Evolutionary conservation across 2,797 vertebrate genomes (phyloP).

Genomic region (Cygnus olor): DNA sequence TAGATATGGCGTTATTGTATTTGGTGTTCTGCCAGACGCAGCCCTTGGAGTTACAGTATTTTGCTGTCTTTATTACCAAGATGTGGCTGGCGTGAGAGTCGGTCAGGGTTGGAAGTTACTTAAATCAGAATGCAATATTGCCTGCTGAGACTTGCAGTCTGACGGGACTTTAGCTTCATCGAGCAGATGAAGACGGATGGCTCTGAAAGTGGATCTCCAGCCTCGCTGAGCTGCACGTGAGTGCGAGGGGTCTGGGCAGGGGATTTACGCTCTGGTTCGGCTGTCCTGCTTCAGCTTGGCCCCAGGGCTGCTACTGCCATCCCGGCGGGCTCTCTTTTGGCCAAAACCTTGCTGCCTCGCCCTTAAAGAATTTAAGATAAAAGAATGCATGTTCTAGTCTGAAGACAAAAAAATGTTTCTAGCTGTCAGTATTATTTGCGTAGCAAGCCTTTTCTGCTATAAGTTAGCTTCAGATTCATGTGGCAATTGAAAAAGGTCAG

Average conservation of each 20-base stretch:
- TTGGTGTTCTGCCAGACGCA: neutral
- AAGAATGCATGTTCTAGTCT: neutral
- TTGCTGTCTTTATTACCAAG: neutral
- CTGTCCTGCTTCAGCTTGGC: neutral
- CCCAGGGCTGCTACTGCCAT: neutral
- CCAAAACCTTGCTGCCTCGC: neutral
- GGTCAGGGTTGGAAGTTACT: neutral
- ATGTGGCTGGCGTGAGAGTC: neutral
- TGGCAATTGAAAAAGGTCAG: neutral
- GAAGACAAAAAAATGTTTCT: neutral
- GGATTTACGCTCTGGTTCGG: neutral
- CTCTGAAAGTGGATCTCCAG: neutral
- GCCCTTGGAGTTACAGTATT: neutral
- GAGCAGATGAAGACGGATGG: slow-evolving; percentile 25
- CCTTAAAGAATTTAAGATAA: slow-evolving; percentile 25
- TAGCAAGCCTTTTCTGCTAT: neutral
- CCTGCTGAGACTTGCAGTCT: slow-evolving; percentile 9
- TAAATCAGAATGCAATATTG: slow-evolving; percentile 5
- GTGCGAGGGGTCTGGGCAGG: neutral
- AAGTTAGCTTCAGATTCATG: neutral
- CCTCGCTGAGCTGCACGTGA: neutral
- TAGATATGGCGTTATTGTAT: neutral
- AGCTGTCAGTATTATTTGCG: neutral
- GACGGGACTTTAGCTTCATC: neutral
- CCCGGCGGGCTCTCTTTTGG: neutral